Evolutionary conservation across 2,113 vertebrate species (phyloP).

Genomic region (Dicerorhinus sumatrensis): DNA sequence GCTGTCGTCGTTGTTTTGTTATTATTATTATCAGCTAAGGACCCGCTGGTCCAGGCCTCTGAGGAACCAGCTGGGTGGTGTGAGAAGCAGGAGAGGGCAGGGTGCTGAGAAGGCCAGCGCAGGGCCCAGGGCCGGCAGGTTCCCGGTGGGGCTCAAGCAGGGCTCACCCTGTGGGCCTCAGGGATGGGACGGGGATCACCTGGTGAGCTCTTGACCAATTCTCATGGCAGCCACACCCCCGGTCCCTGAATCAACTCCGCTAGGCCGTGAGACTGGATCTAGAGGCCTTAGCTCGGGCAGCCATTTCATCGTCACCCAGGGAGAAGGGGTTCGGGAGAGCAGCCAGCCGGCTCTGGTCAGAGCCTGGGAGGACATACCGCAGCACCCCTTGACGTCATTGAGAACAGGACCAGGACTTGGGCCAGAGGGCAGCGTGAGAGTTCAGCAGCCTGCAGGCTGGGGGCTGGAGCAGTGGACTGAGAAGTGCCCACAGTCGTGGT

Average conservation of each 20-base stretch:
- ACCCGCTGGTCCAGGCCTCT: not conserved
- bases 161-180: not conserved
- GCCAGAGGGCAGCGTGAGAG: not conserved
- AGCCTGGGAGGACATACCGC: not conserved
- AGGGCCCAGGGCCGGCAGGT: not conserved
- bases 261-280: not conserved
- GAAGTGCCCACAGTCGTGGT: not conserved
- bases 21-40: too few relatives aligned
- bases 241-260: not conserved
- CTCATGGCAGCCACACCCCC: not conserved
- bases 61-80: not conserved
- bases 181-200: not conserved
- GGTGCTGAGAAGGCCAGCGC: not conserved
- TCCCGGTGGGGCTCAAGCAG: not conserved
- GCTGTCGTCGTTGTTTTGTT: not conserved
- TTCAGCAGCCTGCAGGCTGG: not conserved
- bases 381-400: not conserved
- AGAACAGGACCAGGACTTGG: not conserved
- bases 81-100: not conserved
- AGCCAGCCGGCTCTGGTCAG: rapidly evolving
- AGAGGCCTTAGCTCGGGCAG: not conserved
- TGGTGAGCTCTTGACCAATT: not conserved
- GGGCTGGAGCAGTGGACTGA: not conserved
- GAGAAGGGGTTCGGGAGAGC: not conserved
- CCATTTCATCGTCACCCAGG: not conserved